Evolutionary conservation across 1,140 invertebrate species (phyloP).

Genomic region (Temnothorax nylanderi): DNA sequence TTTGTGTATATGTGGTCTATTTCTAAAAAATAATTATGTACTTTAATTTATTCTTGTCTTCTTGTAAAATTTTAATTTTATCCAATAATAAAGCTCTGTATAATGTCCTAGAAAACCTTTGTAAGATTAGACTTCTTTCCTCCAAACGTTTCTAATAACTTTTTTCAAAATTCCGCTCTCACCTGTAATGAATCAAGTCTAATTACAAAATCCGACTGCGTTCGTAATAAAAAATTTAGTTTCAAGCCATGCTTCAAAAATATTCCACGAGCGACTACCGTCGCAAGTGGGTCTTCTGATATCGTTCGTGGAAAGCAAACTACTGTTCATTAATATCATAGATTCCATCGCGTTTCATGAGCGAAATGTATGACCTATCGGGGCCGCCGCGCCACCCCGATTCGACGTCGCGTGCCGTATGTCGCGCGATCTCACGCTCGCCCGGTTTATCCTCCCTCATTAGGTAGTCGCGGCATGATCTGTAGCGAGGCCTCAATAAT

Average conservation of each 20-base stretch:
- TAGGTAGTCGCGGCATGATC: constrained; percentile 77
- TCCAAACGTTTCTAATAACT: not conserved
- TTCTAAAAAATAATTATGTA: not conserved
- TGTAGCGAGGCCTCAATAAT: constrained; percentile 84
- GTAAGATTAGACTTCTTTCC: not conserved
- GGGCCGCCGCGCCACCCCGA: not conserved
- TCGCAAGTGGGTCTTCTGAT: constrained; percentile 17
- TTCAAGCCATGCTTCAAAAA: constrained; percentile 35
- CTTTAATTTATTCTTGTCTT: not conserved
- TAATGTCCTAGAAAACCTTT: not conserved
- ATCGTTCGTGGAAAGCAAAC: constrained; percentile 51
- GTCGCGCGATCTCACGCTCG: constrained; percentile 41
- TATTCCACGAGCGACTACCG: constrained; percentile 12
- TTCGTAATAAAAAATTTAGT: constrained; percentile 47
- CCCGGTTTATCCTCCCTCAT: constrained; percentile 27
- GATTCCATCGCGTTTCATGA: constrained; percentile 48
- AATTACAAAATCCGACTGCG: constrained; percentile 51
- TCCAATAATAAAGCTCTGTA: not conserved
- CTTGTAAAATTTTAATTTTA: constrained; percentile 10
- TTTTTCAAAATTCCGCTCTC: not conserved
- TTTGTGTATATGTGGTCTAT: not conserved
- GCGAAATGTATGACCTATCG: constrained; percentile 31
- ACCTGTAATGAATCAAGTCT: not conserved
- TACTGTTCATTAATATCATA: constrained; percentile 33
- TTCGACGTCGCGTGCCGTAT: constrained; percentile 40